Base-by-base conservation (phyloP, 2,797 vertebrate genomes). In the Neosilurus mollespiculum region DNA sequence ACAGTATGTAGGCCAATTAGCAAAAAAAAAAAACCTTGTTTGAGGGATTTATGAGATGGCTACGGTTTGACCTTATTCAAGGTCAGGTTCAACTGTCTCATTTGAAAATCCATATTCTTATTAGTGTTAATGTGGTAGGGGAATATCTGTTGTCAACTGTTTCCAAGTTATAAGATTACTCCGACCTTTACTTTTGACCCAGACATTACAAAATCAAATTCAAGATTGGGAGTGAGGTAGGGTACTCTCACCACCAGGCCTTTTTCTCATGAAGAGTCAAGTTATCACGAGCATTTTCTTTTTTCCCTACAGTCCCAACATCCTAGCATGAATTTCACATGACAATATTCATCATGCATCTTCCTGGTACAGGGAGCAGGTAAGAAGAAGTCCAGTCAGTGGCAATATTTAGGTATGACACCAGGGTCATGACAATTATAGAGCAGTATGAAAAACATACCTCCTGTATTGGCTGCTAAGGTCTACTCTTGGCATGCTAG, bases 321-420 rank as follows among this genome's bases (percentile, higher is more conserved):
- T 1, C 0, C 24, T 80, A 9, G 59, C 73, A 81, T 82, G 34
- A 5, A 49, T 26, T 73, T 81, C 43, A 64, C 12, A 49, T 64
- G 65, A 70, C 54, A 66, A 24, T 82, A 16, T 78, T 70, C 43
- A 43, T 82, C 56, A 62, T 53, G 78, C 80, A 83, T 61, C 62
- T 80, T 85, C 49, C 49, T 66, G 71, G 83, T 86, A 86, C 61
- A 76, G 66, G 64, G 59, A 30, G 14, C 81, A 85, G 79, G 80
- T 88, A 77, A 80, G 54, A 66, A 72, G 78, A 84, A 84, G 77
- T 14, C 56, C 76, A 78, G 71, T 54, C 78, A 69, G 78, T 11
- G 72, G 49, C 9, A 81, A 84, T 79, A 84, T 87, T 86, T 86
- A 77, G 71, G 73, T 49, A 84, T 82, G 82, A 79, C 81, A 82